Evolutionary conservation across 2,888 invertebrate genomes (phyloP).

Genomic region (Mechanitis messenoides): DNA sequence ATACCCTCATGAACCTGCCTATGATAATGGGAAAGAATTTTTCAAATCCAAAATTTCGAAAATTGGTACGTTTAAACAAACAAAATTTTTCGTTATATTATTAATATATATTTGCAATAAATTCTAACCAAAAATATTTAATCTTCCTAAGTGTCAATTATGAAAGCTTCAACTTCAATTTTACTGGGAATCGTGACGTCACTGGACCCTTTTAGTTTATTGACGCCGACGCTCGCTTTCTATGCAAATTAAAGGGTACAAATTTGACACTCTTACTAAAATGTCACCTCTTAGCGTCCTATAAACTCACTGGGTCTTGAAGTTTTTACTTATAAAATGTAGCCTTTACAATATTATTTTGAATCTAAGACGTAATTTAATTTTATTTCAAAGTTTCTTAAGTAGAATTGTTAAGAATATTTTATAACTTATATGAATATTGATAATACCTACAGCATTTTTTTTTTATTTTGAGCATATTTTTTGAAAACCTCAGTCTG

Average conservation of each 20-base stretch:
- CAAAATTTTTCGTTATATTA: too few species aligned
- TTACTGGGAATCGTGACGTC: conserved; percentile 18
- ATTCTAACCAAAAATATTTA: background rate
- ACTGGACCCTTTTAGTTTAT: conserved; percentile 47
- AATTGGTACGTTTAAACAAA: too few species aligned
- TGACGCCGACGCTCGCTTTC: conserved; percentile 56
- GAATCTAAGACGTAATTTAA: conserved; percentile 6
- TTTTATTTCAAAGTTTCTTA: background rate
- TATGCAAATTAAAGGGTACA: conserved; percentile 69
- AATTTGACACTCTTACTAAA: conserved; percentile 46
- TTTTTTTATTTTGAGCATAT: too few species aligned
- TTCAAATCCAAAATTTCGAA: too few species aligned
- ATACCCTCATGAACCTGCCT: too few species aligned
- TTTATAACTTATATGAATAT: background rate
- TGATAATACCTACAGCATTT: background rate
- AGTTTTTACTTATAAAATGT: conserved; percentile 19
- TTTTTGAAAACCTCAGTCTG: too few species aligned
- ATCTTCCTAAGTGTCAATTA: conserved; percentile 4
- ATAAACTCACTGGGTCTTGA: conserved; percentile 25
- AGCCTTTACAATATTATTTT: conserved; percentile 15
- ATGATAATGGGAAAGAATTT: too few species aligned
- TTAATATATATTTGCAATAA: too few species aligned
- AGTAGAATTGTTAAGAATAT: too few species aligned
- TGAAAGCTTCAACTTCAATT: conserved; percentile 20
- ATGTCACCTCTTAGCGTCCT: conserved; percentile 28